Conservation (phyloP, 1,140 invertebrate genomes). For the Penaeus vannamei region DNA sequence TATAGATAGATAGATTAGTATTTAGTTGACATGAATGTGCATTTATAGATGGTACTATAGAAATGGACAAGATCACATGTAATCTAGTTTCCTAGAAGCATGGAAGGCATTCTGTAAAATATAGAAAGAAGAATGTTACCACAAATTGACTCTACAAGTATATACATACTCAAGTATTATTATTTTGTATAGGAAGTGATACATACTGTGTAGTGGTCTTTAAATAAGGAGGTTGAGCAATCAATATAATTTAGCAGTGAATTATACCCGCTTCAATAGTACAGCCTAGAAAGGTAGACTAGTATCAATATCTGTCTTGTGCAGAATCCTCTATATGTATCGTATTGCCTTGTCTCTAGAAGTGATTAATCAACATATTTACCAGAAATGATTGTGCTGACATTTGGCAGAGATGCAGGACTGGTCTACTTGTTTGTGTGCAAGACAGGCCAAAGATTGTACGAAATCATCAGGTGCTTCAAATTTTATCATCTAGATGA, state of each 20-base stretch:
- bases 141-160: background rate
- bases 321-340: conserved; percentile 26
- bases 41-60: too few relatives aligned
- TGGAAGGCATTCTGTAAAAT: too few relatives aligned
- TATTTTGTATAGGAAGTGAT: conserved; percentile 13
- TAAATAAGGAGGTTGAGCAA: conserved; percentile 13
- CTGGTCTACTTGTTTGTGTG: too few relatives aligned
- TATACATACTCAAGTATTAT: conserved; percentile 28
- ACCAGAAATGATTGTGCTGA: conserved; percentile 22
- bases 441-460: too few relatives aligned
- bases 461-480: too few relatives aligned
- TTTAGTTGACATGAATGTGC: too few relatives aligned
- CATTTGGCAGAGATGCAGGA: background rate
- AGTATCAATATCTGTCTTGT: conserved; percentile 1
- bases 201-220: conserved; percentile 17
- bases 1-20: conserved; percentile 35
- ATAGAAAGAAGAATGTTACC: background rate
- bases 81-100: too few relatives aligned
- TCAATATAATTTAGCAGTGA: conserved; percentile 28
- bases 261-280: conserved; percentile 32
- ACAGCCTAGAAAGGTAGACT: conserved; percentile 25
- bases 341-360: conserved; percentile 38
- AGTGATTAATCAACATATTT: conserved; percentile 38
- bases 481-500: background rate
- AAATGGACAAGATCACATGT: too few relatives aligned